Conservation (phyloP, 1,140 invertebrate genomes). For the Leptestheria dahalacensis region DNA sequence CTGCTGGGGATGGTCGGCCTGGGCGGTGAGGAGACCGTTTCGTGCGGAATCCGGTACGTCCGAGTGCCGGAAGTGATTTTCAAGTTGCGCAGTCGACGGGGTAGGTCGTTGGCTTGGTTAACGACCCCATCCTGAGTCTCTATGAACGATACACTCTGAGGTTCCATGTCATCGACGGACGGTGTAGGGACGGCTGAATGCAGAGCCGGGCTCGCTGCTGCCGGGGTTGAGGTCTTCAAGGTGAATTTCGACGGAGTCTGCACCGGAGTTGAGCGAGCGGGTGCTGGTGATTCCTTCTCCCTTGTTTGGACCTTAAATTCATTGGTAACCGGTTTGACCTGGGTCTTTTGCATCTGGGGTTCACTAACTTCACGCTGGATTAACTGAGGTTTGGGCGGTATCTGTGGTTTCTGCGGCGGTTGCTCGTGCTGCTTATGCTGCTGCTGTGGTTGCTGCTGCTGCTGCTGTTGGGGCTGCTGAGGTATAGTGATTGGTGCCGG, state of each 20-base stretch:
- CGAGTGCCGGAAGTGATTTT: constrained; percentile 72
- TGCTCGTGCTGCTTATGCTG: neutral
- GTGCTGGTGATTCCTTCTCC: neutral
- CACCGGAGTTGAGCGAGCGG: neutral
- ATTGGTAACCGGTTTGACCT: neutral
- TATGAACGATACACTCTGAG: constrained; percentile 81
- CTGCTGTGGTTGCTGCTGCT: neutral
- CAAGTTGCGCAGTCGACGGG: constrained; percentile 39
- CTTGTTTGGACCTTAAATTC: neutral
- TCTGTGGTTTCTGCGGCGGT: neutral
- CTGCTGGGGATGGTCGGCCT: constrained; percentile 9
- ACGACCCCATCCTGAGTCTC: constrained; percentile 39
- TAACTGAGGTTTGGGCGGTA: neutral
- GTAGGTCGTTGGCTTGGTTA: constrained; percentile 28
- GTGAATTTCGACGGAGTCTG: neutral
- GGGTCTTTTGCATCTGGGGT: neutral
- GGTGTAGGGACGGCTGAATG: constrained; percentile 45
- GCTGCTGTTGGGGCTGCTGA: neutral
- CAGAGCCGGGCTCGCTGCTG: constrained; percentile 24
- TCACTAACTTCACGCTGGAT: no score
- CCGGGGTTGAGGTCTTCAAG: neutral
- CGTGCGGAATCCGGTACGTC: constrained; percentile 55
- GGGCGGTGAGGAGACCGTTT: constrained; percentile 15
- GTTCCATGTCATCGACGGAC: constrained; percentile 66
- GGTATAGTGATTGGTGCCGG: neutral